phyloP scores from a whole-genome alignment of 2,797 vertebrate genomes.

The Ambastaia sidthimunki region DNA sequence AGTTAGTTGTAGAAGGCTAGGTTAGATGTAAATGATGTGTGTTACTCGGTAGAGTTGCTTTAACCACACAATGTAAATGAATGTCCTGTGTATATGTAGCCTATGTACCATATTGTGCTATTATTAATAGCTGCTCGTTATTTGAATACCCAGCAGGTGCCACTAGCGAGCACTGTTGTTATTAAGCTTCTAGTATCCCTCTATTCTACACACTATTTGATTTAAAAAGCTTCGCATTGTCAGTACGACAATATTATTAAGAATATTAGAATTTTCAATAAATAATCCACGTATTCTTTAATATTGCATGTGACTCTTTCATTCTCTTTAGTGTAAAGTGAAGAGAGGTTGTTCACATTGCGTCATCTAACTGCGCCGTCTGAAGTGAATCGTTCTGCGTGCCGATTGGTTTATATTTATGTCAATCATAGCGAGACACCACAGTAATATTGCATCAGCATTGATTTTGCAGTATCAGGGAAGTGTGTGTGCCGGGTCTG shows the following conservation, averaged over 20 bases:
- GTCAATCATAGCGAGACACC: constrained; percentile 40
- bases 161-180: neutral
- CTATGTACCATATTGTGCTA: neutral
- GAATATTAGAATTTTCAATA: neutral
- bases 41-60: neutral
- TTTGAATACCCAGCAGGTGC: neutral
- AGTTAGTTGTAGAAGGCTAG: neutral
- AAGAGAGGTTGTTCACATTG: neutral
- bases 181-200: neutral
- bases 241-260: neutral
- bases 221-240: too few relatives aligned
- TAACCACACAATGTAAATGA: constrained; percentile 1
- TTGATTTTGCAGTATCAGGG: constrained; percentile 49
- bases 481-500: constrained; percentile 29
- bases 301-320: neutral
- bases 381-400: neutral
- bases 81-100: neutral
- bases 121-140: neutral
- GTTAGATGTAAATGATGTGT: neutral
- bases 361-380: constrained; percentile 30
- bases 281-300: too few relatives aligned
- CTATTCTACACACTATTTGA: neutral
- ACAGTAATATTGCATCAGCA: constrained; percentile 63
- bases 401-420: constrained; percentile 21
- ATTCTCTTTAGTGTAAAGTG: neutral